These are phyloP conservation scores for Myotis planiceps DNA, from an alignment of 2,797 vertebrate species.

Conservation along the genomic window DNA sequence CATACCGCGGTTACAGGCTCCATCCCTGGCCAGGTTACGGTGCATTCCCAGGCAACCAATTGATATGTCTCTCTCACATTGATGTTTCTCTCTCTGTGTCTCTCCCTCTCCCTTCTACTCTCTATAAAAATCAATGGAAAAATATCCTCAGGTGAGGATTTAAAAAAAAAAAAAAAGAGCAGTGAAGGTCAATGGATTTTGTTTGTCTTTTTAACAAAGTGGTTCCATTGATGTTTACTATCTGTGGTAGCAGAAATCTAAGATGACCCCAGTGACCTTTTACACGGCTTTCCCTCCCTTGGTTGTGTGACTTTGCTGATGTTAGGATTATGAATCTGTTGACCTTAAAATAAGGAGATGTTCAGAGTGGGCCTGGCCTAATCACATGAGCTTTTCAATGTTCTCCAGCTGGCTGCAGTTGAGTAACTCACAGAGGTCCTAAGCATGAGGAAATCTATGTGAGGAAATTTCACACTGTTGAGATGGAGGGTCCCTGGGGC, in stretches of 20 bases:
- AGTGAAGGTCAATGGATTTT: background rate
- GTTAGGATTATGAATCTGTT: background rate
- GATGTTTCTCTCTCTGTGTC: too few species aligned
- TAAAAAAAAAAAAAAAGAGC: background rate
- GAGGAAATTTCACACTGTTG: background rate
- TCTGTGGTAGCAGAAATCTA: background rate
- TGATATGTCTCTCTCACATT: too few species aligned
- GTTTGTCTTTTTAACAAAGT: background rate
- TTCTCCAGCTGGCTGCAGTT: background rate
- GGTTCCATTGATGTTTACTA: background rate
- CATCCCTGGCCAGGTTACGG: too few species aligned
- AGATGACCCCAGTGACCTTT: background rate
- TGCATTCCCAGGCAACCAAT: too few species aligned
- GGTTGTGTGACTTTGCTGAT: background rate
- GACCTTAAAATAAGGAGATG: background rate
- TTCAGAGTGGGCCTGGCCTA: background rate
- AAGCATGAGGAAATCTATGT: background rate
- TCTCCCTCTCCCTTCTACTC: too few species aligned
- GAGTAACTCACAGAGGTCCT: background rate
- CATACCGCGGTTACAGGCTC: too few species aligned
- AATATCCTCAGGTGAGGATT: too few species aligned
- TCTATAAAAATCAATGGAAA: too few species aligned
- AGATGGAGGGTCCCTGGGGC: background rate
- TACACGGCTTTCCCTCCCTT: background rate
- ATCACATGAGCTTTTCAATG: background rate